Evolutionary conservation across 2,888 invertebrate genomes (phyloP), one percentile per base, ranked within the genome.

Genomic region (Orgyia antiqua): DNA sequence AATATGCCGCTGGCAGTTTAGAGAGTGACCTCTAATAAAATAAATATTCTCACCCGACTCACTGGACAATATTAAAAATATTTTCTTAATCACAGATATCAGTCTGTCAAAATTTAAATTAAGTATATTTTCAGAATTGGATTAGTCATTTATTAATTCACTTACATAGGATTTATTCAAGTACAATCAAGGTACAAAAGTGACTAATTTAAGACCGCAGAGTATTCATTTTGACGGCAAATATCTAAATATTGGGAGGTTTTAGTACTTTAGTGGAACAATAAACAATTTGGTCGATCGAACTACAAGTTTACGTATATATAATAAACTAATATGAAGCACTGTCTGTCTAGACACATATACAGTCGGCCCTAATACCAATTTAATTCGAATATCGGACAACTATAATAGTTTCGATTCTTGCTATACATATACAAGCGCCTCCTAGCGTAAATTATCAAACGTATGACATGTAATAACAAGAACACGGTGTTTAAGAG

Each of bases 61-160:
- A 84, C 86, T 86, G 86, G 86, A 84, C 77, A 79, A 79, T 84
- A 84, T 84, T 84, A 83, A 83, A 82, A 84, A 86, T 84, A 84
- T 84, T 80, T 77, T 84, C 79, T 82, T 84, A 84, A 86, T 86
- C 86, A 86, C 86, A 86, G 84, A 80, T 84, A 84, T 86, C 86
- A 86, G 86, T 86, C 86, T 86, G 86, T 83, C 75, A 80, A 76
- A 86, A 84, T 86, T 86, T 86, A 84, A 86, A 86, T 86, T 86
- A 86, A 86, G 84, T 86, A 86, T 84, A 86, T 15, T 86, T 80
- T 83, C 83, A 83, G 82, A 84, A 79, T 76, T 78, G 80, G 71
- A 76, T 84, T 79, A 78, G 78, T 79, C 76, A 67, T 74, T 68
- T 15, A 4, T 15, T 74, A 68, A 72, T 69, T 77, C 75, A 72